Base-by-base conservation (phyloP, 2,113 vertebrate species). In the Hippolais icterina region DNA sequence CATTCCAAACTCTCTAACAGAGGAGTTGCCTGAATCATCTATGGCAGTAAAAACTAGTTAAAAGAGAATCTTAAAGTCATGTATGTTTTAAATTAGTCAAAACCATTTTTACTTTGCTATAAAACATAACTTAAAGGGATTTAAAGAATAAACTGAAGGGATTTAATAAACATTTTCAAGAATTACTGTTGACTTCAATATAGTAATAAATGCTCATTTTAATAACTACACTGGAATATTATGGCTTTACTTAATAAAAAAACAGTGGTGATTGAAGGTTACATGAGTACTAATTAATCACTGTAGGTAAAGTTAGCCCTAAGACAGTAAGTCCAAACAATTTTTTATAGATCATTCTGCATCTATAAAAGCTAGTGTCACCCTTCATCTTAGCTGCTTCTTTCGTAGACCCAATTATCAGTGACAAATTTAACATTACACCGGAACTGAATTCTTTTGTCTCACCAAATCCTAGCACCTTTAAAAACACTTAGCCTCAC, bases 141-240 rank as follows among this genome's bases (percentile, higher is more conserved):
- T 96, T 79, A 91, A 91, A 93, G 68, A 95, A 91, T 57, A 57
- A 87, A 95, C 31, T 23, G 35, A 90, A 94, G 47, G n/a, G 27
- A 96, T 86, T 97, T 97, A 54, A 95, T 59, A 96, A 97, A 94
- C 81, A 97, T 92, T 94, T 97, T 95, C 94, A 95, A 93, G 83
- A 95, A 96, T 90, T 95, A 95, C 68, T 96, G 93, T 95, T 93
- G 96, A 75, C 57, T 87, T 89, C 56, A 87, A 93, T 90, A 76
- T 16, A 95, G 94, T 95, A 96, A 95, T 83, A 91, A 90, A 95
- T 74, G 93, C 87, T 97, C 83, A 80, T 66, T 95, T 74, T 97
- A 95, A 96, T 91, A 94, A 96, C 83, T 96, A 95, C 97, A 96
- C 95, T 97, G 90, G 95, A 97, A 96, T 97, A 97, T 96, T 95